Base-by-base conservation (phyloP, 2,113 vertebrate genomes). In the Perca flavescens region DNA sequence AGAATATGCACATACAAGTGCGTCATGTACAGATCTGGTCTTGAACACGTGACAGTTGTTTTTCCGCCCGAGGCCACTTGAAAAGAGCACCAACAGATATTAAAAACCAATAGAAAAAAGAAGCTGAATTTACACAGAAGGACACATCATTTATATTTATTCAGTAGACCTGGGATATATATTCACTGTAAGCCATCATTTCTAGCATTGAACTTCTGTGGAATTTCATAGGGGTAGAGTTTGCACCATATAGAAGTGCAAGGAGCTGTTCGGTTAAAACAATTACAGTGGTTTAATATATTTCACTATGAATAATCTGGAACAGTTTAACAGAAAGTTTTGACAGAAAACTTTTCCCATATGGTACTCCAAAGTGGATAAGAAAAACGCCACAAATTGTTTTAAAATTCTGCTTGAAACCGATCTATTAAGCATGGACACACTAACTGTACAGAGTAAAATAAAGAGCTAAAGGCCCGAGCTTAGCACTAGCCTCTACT, bases 1-100 rank as follows among this genome's bases (percentile, higher is more conserved):
- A 71, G 82, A 83, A 66, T 80, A 76, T 81, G 67, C 86, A 82
- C 87, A 84, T 78, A 77, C 60, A 53, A 76, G 77, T 80, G 83
- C 72, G 53, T 72, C 63, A 6, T 79, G 76, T 83, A 77, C 86
- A 87, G 77, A 82, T 82, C 68, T 82, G 84, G 73, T 75, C 80
- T 82, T 79, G 70, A 71, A 84, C 61, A 60, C 53, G 72, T 68
- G 68, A 65, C 86, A 72, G 54, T 21, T 8, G 34, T 61, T 28
- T 77, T 77, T 84, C 60, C 67, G 75, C 66, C 9, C 14, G 16
- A 61, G 58, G 68, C 15, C n/a, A 0, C 56, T 22, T 36, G 25
- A 77, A 56, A 54, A 43, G 47, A 71, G 21, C 62, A 54, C 22
- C 49, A 25, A 72, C 2, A 53, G 21, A 74, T 49, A 50, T 61